phyloP scores from a whole-genome alignment of 2,888 invertebrate genomes.

The Plebejus argus region DNA sequence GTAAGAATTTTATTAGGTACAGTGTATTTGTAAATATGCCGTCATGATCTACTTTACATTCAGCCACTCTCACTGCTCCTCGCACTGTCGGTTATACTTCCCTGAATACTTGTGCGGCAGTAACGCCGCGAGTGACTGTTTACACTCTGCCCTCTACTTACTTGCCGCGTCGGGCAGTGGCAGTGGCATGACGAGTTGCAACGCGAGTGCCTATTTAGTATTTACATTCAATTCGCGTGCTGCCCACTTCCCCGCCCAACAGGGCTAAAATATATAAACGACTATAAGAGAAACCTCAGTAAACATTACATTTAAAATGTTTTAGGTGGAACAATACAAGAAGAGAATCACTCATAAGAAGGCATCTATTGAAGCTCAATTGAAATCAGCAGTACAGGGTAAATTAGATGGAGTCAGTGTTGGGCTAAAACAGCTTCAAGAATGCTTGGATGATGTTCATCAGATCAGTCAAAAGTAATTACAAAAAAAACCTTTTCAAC shows the following conservation, averaged over 20 bases:
- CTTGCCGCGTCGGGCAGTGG: too few species aligned
- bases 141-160: too few species aligned
- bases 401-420: conserved; percentile 98
- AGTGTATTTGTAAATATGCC: not conserved
- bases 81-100: too few species aligned
- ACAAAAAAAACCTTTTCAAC: not conserved
- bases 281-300: not conserved
- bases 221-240: too few species aligned
- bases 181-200: too few species aligned
- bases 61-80: too few species aligned
- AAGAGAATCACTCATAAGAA: conserved; percentile 88
- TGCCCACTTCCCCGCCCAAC: too few species aligned
- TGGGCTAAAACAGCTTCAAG: conserved; percentile 93
- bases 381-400: conserved; percentile 99
- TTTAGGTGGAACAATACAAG: conserved; percentile 88
- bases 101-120: too few species aligned
- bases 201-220: too few species aligned
- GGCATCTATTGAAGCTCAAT: conserved; percentile 94
- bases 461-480: conserved; percentile 82
- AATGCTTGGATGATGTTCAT: conserved; percentile 91
- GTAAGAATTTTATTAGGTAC: conserved; percentile 59
- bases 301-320: not conserved
- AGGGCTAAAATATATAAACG: too few species aligned
- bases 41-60: too few species aligned
- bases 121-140: too few species aligned